Conservation (phyloP, 2,888 invertebrate genomes). For the Calliopum simillimum region DNA sequence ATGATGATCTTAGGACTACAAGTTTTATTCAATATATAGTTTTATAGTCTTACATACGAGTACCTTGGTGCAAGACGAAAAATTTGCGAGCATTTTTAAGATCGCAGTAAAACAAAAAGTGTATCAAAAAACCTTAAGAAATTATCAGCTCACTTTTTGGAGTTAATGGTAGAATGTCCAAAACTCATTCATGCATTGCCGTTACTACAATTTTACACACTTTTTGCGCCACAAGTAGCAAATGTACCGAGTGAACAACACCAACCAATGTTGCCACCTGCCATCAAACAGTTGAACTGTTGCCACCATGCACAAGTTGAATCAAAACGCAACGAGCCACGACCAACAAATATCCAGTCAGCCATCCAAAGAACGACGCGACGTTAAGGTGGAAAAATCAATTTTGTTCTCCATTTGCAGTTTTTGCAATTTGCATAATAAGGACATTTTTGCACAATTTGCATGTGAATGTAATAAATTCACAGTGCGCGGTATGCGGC, state of each 20-base stretch:
- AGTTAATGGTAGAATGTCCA: too few species aligned
- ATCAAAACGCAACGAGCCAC: conserved; percentile 27
- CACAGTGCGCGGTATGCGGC: conserved; percentile 44
- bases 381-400: conserved; percentile 58
- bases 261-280: neutral
- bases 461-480: conserved; percentile 67
- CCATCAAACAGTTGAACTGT: conserved; percentile 12
- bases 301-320: too few species aligned
- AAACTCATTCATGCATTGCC: too few species aligned
- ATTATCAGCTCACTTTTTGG: too few species aligned
- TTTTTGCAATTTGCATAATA: conserved; percentile 68
- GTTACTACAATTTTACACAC: neutral
- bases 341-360: conserved; percentile 12
- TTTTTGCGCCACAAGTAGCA: neutral
- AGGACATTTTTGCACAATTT: conserved; percentile 67
- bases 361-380: conserved; percentile 46
- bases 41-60: too few species aligned
- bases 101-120: too few species aligned
- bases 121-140: too few species aligned
- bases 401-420: conserved; percentile 67
- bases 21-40: too few species aligned
- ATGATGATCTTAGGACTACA: too few species aligned
- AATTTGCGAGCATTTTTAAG: too few species aligned
- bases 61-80: too few species aligned
- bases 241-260: neutral